Evolutionary conservation across 2,113 vertebrate genomes (phyloP).

Genomic region (Oxyura jamaicensis): DNA sequence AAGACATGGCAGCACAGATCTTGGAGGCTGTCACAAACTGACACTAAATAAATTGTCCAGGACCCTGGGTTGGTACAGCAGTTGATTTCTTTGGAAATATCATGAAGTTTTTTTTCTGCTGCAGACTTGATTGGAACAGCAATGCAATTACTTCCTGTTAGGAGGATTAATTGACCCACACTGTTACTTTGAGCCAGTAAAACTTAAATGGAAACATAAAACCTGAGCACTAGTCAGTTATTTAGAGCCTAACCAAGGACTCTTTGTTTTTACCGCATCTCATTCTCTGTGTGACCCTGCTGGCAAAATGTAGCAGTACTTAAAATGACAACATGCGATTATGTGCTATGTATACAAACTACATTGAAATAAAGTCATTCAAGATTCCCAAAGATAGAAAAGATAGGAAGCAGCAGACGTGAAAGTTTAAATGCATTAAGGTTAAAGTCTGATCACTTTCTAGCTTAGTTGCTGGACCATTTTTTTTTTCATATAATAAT

Average conservation of each 20-base stretch:
- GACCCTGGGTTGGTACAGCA: not conserved
- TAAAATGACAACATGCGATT: not conserved
- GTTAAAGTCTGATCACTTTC: not conserved
- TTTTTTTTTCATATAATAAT: not conserved
- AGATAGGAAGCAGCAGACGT: not conserved
- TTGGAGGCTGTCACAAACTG: constrained; percentile 44
- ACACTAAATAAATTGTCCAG: constrained; percentile 49
- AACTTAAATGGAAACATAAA: constrained; percentile 19
- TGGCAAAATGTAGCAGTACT: not conserved
- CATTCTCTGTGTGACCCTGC: not conserved
- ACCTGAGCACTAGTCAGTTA: constrained; percentile 18
- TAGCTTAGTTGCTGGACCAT: not conserved
- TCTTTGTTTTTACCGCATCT: not conserved
- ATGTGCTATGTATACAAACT: not conserved
- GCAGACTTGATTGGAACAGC: constrained; percentile 11
- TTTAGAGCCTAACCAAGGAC: constrained; percentile 1
- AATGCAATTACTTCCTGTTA: constrained; percentile 44
- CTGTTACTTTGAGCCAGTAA: not conserved
- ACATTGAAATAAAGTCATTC: not conserved
- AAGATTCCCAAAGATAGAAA: not conserved
- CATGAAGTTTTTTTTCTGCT: not conserved
- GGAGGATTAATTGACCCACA: constrained; percentile 59
- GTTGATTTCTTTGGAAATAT: constrained; percentile 25
- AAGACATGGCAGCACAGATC: constrained; percentile 19
- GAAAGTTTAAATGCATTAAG: not conserved